Evolutionary conservation across 2,113 vertebrate genomes (phyloP).

Genomic region (Scophthalmus maximus): DNA sequence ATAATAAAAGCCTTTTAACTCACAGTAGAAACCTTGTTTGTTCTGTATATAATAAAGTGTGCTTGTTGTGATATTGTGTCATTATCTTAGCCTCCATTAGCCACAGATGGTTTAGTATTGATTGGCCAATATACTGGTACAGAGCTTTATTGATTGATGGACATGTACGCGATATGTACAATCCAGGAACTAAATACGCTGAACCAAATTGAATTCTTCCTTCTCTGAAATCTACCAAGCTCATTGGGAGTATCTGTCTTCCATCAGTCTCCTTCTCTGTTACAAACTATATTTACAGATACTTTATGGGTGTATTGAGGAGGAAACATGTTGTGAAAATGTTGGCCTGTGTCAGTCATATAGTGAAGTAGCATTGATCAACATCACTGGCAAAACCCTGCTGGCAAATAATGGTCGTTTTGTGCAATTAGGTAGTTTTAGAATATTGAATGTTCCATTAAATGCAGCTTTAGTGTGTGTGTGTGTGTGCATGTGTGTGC

Average conservation of each 20-base stretch:
- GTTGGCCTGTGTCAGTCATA: background rate
- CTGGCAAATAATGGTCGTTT: constrained; percentile 16
- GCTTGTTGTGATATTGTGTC: constrained; percentile 3
- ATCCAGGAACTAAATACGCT: no score
- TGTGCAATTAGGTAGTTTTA: constrained; percentile 44
- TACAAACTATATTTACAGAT: background rate
- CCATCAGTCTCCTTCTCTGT: no score
- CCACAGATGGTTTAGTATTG: constrained; percentile 22
- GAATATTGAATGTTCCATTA: constrained; percentile 34
- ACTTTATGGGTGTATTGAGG: background rate
- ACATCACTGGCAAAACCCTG: constrained; percentile 19
- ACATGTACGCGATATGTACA: no score
- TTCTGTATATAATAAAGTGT: background rate
- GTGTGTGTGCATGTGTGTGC: constrained; percentile 19
- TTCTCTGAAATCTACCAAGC: no score
- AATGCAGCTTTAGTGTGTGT: no score
- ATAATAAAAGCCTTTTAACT: no score
- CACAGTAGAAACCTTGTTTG: background rate
- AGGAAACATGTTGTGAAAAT: background rate
- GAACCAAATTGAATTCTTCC: no score
- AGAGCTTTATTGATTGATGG: no score
- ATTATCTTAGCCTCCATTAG: constrained; percentile 8
- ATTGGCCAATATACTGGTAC: no score
- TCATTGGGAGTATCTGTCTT: no score
- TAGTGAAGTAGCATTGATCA: constrained; percentile 23